Conservation (phyloP, 2,888 invertebrate species). For the Synergus itoensis region DNA sequence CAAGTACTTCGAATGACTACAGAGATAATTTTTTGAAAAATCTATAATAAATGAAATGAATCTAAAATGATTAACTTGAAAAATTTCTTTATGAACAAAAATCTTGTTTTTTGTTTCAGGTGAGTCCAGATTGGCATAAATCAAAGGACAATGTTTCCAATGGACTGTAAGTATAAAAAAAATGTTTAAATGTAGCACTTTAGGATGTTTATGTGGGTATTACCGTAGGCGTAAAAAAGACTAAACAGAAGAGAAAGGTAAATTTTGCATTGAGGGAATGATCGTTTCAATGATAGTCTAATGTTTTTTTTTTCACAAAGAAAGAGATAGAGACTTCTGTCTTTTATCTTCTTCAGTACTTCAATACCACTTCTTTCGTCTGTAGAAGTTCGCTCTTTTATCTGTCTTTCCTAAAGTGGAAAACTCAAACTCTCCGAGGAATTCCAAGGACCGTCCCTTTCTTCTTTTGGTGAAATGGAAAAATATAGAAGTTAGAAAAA, state of each 20-base stretch:
- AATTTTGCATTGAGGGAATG: neutral
- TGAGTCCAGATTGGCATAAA: neutral
- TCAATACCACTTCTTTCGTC: neutral
- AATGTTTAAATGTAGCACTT: neutral
- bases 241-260: neutral
- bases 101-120: neutral
- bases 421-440: slow-evolving; percentile 7
- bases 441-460: neutral
- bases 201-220: neutral
- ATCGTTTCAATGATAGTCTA: neutral
- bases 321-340: neutral
- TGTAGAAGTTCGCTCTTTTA: slow-evolving; percentile 12
- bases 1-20: too few species aligned
- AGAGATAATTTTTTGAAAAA: too few species aligned
- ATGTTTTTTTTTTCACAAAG: neutral
- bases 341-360: neutral
- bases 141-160: neutral
- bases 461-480: slow-evolving; percentile 5
- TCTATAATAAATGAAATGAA: too few species aligned
- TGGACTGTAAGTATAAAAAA: neutral
- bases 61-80: neutral
- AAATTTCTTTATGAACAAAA: neutral
- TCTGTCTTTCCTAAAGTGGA: slow-evolving; percentile 15
- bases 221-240: neutral
- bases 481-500: slow-evolving; percentile 9